Percentiles rank a stretch among this genome's conserved stretches.
Evolutionary conservation across 1,140 invertebrate species (phyloP).

Genomic region (Nymphalis io): DNA sequence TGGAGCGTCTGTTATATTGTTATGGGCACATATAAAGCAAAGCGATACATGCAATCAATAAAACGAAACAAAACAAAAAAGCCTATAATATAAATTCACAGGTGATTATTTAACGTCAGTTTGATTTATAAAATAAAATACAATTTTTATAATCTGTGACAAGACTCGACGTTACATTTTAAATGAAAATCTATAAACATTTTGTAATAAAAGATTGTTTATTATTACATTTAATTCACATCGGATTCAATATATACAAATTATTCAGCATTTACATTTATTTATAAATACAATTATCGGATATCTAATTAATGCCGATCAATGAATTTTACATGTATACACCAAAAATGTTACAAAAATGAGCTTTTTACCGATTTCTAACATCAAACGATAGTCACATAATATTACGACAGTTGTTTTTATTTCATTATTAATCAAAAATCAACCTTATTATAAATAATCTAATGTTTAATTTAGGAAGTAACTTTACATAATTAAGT

Average conservation of each 20-base stretch:
- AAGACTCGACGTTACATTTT: conserved; percentile 55
- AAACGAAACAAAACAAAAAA: conserved; percentile 43
- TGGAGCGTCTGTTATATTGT: conserved; percentile 35
- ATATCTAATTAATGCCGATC: conserved; percentile 63
- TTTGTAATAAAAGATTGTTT: conserved; percentile 78
- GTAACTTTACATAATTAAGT: conserved; percentile 40
- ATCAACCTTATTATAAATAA: conserved; percentile 15
- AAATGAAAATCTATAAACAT: conserved; percentile 72
- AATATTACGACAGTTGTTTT: conserved; percentile 32
- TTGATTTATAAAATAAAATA: conserved; percentile 45
- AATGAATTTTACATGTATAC: conserved; percentile 61
- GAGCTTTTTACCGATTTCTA: conserved; percentile 54
- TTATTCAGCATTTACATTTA: conserved; percentile 76
- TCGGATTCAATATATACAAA: conserved; percentile 79
- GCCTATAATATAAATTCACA: conserved; percentile 42
- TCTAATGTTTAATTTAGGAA: conserved; percentile 32
- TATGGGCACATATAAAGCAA: conserved; percentile 51
- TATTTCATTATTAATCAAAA: conserved; percentile 24
- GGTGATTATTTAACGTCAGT: conserved; percentile 51
- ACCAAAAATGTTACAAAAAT: conserved; percentile 74
- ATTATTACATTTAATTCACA: conserved; percentile 76
- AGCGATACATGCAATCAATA: conserved; percentile 64
- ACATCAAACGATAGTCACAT: conserved; percentile 56
- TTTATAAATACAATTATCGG: conserved; percentile 65
- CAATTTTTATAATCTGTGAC: conserved; percentile 63